Percentiles rank a stretch among this genome's conserved stretches.
phyloP scores from a whole-genome alignment of 2,797 vertebrate species.

The Lithobates sylvaticus region DNA sequence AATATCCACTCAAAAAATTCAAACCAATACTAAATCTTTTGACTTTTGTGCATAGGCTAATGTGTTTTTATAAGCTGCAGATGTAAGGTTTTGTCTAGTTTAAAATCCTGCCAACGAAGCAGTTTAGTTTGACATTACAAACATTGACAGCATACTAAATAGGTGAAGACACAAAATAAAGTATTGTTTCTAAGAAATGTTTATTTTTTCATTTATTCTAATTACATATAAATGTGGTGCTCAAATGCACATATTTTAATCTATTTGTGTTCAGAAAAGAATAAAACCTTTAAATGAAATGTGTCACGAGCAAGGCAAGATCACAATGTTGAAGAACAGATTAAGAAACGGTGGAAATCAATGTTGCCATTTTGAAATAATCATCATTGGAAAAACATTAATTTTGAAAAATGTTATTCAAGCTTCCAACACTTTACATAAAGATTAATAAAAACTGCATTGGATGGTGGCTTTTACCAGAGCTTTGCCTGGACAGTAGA shows the following conservation, averaged over 20 bases:
- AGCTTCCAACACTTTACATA: no score
- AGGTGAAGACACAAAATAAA: not conserved
- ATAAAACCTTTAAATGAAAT: not conserved
- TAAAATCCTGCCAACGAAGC: constrained; percentile 1
- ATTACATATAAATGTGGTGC: not conserved
- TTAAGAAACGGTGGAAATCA: not conserved
- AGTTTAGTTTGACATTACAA: not conserved
- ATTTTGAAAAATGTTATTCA: not conserved
- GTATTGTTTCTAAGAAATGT: not conserved
- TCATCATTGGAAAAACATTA: not conserved
- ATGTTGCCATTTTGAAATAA: not conserved
- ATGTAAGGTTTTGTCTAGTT: not conserved
- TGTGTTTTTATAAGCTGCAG: not conserved
- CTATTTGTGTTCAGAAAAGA: not conserved
- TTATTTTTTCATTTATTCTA: not conserved
- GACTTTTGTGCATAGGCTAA: not conserved
- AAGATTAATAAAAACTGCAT: no score
- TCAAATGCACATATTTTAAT: not conserved
- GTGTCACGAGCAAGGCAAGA: not conserved
- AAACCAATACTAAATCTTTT: not conserved
- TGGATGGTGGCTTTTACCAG: no score
- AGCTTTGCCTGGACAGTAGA: no score
- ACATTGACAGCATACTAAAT: not conserved
- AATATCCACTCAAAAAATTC: not conserved
- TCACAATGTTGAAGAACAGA: not conserved